These are phyloP conservation scores for Cyphomyrus plagiostoma DNA, from an alignment of 2,113 vertebrate genomes.

Conservation along the genomic window DNA sequence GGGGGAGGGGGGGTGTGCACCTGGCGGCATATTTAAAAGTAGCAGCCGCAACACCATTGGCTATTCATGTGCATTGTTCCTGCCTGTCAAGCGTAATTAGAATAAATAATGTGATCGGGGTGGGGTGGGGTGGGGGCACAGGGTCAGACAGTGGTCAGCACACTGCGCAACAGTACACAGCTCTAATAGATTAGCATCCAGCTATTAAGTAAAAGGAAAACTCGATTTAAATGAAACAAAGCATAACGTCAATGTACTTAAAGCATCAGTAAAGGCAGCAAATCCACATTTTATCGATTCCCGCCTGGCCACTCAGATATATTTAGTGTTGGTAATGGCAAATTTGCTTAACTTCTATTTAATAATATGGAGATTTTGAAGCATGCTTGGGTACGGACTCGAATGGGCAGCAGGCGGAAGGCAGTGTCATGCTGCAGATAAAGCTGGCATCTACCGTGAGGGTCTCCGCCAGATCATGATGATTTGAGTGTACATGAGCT, in stretches of 20 bases:
- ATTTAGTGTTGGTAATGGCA: constrained; percentile 12
- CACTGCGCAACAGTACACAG: background rate
- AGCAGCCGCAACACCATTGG: background rate
- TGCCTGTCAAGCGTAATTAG: background rate
- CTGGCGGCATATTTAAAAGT: background rate
- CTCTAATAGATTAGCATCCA: background rate
- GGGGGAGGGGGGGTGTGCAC: background rate
- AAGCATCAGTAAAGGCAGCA: background rate
- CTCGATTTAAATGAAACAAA: constrained; percentile 13
- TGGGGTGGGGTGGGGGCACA: background rate
- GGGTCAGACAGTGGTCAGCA: constrained; percentile 15
- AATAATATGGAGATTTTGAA: background rate
- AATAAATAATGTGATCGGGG: background rate
- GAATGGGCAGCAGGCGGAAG: too few relatives aligned
- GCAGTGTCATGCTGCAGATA: background rate
- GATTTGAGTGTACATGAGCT: background rate
- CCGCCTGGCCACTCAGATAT: background rate
- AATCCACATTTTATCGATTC: constrained; percentile 14
- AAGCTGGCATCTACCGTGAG: background rate
- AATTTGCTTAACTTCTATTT: constrained; percentile 16
- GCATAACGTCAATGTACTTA: background rate
- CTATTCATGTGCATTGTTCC: background rate
- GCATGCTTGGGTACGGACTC: background rate
- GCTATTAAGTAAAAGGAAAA: background rate
- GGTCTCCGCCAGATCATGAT: too few relatives aligned